Evolutionary conservation across 2,113 vertebrate genomes (phyloP).

Genomic region (Sinocyclocheilus maitianheensis): DNA sequence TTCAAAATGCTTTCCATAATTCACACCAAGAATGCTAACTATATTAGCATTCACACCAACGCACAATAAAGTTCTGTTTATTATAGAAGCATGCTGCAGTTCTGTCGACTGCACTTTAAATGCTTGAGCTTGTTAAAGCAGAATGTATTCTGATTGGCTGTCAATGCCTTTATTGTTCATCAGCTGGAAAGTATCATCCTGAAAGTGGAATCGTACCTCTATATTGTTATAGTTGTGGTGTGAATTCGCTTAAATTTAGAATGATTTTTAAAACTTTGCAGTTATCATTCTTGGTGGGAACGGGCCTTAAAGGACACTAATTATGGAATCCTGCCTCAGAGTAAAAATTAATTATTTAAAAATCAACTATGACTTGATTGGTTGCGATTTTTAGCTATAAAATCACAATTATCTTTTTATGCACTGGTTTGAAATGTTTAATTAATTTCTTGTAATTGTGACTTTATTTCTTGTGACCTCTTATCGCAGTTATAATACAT

Average conservation of each 20-base stretch:
- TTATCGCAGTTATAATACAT: background rate
- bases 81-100: no score
- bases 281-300: no score
- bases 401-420: no score
- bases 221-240: background rate
- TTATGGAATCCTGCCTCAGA: background rate
- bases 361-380: background rate
- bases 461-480: background rate
- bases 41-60: background rate
- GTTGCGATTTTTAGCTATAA: background rate
- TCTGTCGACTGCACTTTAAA: no score
- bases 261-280: no score
- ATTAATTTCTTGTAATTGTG: background rate
- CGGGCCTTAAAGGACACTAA: background rate
- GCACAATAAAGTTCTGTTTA: no score
- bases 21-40: background rate
- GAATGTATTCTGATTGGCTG: no score
- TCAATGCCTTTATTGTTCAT: background rate
- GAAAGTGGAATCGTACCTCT: background rate
- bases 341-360: no score
- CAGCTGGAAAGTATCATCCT: background rate
- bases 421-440: background rate
- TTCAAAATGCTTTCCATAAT: background rate
- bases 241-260: no score
- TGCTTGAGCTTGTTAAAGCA: no score